Evolutionary conservation across 2,888 invertebrate genomes (phyloP).

Genomic region (Gerosis bhagava): DNA sequence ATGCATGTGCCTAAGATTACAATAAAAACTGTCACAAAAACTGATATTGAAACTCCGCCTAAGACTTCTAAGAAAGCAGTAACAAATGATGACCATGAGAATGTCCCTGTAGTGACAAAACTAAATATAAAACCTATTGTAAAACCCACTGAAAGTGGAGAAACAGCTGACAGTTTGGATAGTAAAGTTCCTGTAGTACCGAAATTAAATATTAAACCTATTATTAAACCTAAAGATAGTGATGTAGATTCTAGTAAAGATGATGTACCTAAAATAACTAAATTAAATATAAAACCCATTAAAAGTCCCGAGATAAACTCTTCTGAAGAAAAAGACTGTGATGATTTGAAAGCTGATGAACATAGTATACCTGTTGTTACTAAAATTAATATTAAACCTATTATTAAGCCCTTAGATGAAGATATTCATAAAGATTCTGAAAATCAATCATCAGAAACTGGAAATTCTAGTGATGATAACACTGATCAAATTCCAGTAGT

Average conservation of each 20-base stretch:
- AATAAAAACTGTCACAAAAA: conserved; percentile 74
- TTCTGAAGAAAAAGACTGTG: conserved; percentile 73
- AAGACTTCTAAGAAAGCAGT: conserved; percentile 50
- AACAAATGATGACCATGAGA: conserved; percentile 53
- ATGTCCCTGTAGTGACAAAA: conserved; percentile 69
- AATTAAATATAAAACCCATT: conserved; percentile 80
- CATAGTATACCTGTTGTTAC: conserved; percentile 74
- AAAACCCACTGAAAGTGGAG: conserved; percentile 62
- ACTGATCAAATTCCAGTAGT: conserved; percentile 69
- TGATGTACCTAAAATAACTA: conserved; percentile 76
- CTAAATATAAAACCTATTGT: conserved; percentile 74
- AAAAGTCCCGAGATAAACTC: conserved; percentile 67
- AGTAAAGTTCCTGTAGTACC: conserved; percentile 77
- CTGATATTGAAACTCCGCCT: conserved; percentile 46
- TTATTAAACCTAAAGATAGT: conserved; percentile 73
- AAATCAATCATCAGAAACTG: conserved; percentile 73
- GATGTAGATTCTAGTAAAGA: conserved; percentile 70
- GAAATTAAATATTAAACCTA: conserved; percentile 80
- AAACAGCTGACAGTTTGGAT: conserved; percentile 53
- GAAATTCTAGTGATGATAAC: conserved; percentile 75
- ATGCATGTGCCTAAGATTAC: conserved; percentile 82
- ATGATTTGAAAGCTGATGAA: conserved; percentile 63
- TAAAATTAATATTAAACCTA: conserved; percentile 81
- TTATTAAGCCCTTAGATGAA: conserved; percentile 72
- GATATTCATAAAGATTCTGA: conserved; percentile 64